Evolutionary conservation across 2,113 vertebrate species (phyloP), one percentile per base, ranked within the genome.

Genomic region (Aptenodytes forsteri): DNA sequence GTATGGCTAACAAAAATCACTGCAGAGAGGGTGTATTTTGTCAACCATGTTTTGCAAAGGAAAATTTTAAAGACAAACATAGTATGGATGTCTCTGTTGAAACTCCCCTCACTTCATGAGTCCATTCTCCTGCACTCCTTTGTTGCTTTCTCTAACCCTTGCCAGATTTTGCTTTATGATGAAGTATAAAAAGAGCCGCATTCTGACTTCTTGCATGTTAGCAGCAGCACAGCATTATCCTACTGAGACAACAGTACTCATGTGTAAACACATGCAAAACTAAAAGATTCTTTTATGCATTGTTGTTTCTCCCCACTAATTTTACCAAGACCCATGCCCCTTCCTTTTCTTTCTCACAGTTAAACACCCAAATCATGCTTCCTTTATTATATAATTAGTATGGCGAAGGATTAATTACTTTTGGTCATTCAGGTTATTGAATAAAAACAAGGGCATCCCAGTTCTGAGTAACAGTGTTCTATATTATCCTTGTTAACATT

Each of bases 371-470:
- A 21, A 78, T 77, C 27, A 19, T 78, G 32, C 38, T 62, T 82
- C 13, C 32, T 94, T 91, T 90, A 64, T 80, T 79, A 91, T 58
- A 59, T 58, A 81, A 88, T 62, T 50, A 55, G 23, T 55, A 77
- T 55, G 44, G 26, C 5, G 4, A 90, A 88, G 13, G 62, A 88
- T 94, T 95, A 94, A 96, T 92, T 88, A 90, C 78, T 81, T 92
- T 58, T 83, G 38, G 71, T 88, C 64, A 81, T 90, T 80, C 47
- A 44, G 11, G 42, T 80, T 95, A 89, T 4, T 80, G 62, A 44
- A 79, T 77, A 65, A 87, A 80, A 94, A 32, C 7, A 87, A 75
- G 58, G 78, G 26, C 50, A 87, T 70, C 26, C n/a, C 47, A 50
- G 25, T 77, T 93, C 84, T 67, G 46, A 62, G 22, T 47, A 84